Conservation (phyloP, 1,140 invertebrate genomes). For the Cylas formicarius region DNA sequence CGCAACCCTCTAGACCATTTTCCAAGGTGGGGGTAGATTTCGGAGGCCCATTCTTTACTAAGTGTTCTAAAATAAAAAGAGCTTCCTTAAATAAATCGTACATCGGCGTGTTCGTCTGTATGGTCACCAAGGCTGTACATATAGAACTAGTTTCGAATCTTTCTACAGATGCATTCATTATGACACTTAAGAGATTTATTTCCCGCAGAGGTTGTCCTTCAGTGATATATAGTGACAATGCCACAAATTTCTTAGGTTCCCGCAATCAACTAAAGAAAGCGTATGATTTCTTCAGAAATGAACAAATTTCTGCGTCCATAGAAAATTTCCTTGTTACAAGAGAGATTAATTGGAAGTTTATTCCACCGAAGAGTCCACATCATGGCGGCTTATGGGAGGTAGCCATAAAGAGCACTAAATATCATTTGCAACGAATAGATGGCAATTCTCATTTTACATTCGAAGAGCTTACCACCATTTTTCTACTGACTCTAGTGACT, state of each 20-base stretch:
- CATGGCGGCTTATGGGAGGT: conserved; percentile 42
- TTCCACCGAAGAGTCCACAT: conserved; percentile 28
- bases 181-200: conserved; percentile 40
- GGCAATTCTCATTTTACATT: conserved; percentile 25
- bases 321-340: neutral
- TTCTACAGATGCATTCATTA: conserved; percentile 38
- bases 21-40: conserved; percentile 28
- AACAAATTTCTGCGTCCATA: neutral
- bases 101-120: conserved; percentile 40
- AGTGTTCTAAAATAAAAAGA: conserved; percentile 4
- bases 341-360: conserved; percentile 37
- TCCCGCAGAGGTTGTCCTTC: conserved; percentile 30
- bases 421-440: conserved; percentile 22
- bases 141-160: conserved; percentile 40
- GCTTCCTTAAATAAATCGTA: conserved; percentile 34
- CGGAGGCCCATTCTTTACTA: conserved; percentile 27
- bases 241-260: conserved; percentile 15
- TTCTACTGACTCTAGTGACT: conserved; percentile 29
- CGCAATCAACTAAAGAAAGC: conserved; percentile 12
- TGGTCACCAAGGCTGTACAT: conserved; percentile 41
- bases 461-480: conserved; percentile 31
- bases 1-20: conserved; percentile 24
- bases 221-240: conserved; percentile 17
- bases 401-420: conserved; percentile 18
- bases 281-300: conserved; percentile 6